Evolutionary conservation across 2,113 vertebrate species (phyloP), one percentile per base, ranked within the genome.

Genomic region (Lathamus discolor): DNA sequence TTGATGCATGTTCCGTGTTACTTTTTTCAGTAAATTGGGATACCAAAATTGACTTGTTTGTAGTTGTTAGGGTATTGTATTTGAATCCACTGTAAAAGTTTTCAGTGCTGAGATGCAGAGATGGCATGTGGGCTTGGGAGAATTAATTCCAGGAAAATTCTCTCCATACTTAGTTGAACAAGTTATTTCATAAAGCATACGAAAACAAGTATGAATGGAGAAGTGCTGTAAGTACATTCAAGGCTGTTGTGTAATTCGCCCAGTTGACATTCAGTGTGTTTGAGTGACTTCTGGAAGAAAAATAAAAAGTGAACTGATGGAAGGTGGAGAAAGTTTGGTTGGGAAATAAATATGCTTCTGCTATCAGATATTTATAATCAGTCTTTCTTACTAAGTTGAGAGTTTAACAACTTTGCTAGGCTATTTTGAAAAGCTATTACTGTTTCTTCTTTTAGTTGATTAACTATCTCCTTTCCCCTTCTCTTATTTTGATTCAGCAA

Each of bases 111-210:
- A 89, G 23, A 15, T 59, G 41, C 3, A 9, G 37, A 63, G 5
- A 4, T 43, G 28, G 31, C 0, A 0, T 5, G 3, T 39, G 13
- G 28, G 54, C 93, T 63, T 31, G 28, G 46, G 48, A 69, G n/a
- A 79, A 61, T 28, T 18, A 63, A 72, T 68, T 78, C 17, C 35
- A 44, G 27, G n/a, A 41, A 73, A n/a, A 35, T 57, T 76, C 19
- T 52, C 14, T 76, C 52, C 17, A 4, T 59, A 12, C 14, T 68
- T n/a, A 31, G 22, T 27, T 52, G 51, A 69, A 59, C 12, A 16
- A 81, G 6, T 11, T 46, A n/a, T 75, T 87, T 80, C 1, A 5
- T 46, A 57, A 73, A 46, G 43, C 31, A 20, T 10, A 8, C 10
- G 17, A 5, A 52, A 46, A 54, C 13, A 73, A 8, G 3, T 66